A percentile compares a stretch with the other conserved stretches of the same genome.
phyloP scores from a whole-genome alignment of 1,140 invertebrate genomes.

The Drosophila pseudoananassae region DNA sequence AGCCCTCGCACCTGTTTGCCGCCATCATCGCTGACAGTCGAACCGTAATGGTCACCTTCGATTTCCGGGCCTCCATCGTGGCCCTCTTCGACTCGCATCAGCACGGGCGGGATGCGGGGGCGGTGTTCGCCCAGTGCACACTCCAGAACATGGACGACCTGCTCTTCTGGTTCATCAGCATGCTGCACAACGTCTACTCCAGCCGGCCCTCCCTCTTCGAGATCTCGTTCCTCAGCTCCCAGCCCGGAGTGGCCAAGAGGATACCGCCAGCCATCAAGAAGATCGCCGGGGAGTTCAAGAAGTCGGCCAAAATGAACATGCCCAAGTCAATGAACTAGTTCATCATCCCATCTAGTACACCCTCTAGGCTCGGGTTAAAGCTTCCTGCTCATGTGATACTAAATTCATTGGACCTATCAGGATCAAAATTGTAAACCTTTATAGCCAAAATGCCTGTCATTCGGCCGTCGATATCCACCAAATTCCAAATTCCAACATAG shows the following conservation, averaged over 20 bases:
- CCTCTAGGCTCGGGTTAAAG: not conserved
- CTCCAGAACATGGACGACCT: conserved; percentile 70
- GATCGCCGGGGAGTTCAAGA: conserved; percentile 63
- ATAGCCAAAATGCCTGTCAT: not conserved
- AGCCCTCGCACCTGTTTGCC: conserved; percentile 63
- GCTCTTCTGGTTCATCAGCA: conserved; percentile 75
- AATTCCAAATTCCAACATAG: conserved; percentile 33
- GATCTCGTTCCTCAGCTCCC: conserved; percentile 73
- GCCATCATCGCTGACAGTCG: conserved; percentile 79
- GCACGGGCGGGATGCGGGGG: conserved; percentile 74
- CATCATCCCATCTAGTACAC: conserved; percentile 5
- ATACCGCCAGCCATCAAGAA: conserved; percentile 72
- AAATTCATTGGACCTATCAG: not conserved
- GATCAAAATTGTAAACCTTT: conserved; percentile 2
- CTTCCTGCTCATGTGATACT: not conserved
- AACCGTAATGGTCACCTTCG: conserved; percentile 75
- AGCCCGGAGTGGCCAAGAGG: conserved; percentile 69
- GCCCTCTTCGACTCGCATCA: conserved; percentile 79
- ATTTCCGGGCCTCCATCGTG: conserved; percentile 68
- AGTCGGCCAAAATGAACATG: conserved; percentile 36
- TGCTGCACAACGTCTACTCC: conserved; percentile 74
- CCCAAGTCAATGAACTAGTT: not conserved
- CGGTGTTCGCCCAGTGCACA: conserved; percentile 73
- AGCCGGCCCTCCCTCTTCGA: conserved; percentile 73
- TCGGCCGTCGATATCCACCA: not conserved